Evolutionary conservation across 92 coral and sea anemone genomes (phyloP).

Genomic region (Parazoanthus darwini): DNA sequence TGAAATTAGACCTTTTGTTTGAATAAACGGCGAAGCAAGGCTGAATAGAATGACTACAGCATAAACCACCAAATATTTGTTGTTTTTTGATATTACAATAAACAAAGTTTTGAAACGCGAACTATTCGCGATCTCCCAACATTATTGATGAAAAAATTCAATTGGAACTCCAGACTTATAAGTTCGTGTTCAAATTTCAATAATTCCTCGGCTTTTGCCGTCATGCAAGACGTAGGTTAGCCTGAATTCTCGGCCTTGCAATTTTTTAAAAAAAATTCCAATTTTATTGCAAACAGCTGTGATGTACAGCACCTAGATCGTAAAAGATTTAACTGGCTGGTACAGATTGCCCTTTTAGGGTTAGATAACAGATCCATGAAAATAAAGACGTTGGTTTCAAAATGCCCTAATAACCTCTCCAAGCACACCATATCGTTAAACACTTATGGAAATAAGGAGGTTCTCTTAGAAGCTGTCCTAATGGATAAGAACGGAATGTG

Average conservation of each 20-base stretch:
- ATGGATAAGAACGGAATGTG: constrained; percentile 38
- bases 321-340: constrained; percentile 25
- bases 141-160: neutral
- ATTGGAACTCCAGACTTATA: neutral
- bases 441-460: constrained; percentile 45
- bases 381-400: constrained; percentile 22
- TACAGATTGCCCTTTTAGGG: constrained; percentile 39
- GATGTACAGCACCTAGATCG: constrained; percentile 44
- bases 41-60: constrained; percentile 45
- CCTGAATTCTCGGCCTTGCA: neutral
- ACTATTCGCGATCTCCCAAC: neutral
- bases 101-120: constrained; percentile 36
- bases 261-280: neutral
- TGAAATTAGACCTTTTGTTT: constrained; percentile 69
- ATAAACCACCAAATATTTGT: constrained; percentile 42
- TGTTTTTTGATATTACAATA: constrained; percentile 38
- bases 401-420: constrained; percentile 32
- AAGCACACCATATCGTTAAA: constrained; percentile 42
- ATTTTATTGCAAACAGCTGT: constrained; percentile 23
- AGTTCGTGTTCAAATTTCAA: constrained; percentile 11
- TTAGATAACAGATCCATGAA: constrained; percentile 32
- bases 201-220: neutral
- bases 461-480: constrained; percentile 32
- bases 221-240: constrained; percentile 35
- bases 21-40: constrained; percentile 38